Base-by-base conservation (phyloP, 1,140 invertebrate species). In the Kradibia gibbosae region DNA sequence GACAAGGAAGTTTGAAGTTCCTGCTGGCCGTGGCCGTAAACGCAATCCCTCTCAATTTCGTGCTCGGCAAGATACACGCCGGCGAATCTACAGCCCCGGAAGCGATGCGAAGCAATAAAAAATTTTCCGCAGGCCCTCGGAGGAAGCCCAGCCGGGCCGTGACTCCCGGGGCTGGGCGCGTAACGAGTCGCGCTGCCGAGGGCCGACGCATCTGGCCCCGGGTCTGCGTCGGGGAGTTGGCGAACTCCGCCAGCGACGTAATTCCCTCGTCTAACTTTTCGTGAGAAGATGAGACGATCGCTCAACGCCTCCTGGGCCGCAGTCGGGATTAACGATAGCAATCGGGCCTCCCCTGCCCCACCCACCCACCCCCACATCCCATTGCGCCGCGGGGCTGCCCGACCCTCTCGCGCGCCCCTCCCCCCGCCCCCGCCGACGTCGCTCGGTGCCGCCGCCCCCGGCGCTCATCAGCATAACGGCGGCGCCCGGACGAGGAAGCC, bases 211-310 rank as follows among this genome's bases (percentile, higher is more conserved):
- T 67, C 72, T 55, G 45, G 60, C 28, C 67, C 34, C 57, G 70
- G 70, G 55, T 60, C 55, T 28, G 25, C 11, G 34, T 20, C 22
- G 71, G 50, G n/a, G n/a, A 90, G 89, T 91, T 90, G 84, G 86
- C 83, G 84, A 91, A 89, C 89, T 90, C 88, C 88, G 87, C 86
- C 84, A 83, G 85, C 86, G 89, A 91, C 89, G 91, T n/a, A 91
- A 91, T 91, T 91, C 88, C 88, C 90, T 91, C 90, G 90, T 90
- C 90, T 90, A 91, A 91, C 90, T 91, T 91, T 91, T 85, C 87
- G 85, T 86, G 82, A 81, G 34, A 82, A 90, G 89, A 91, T 91
- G 90, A 91, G 89, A 85, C 87, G 88, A 91, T 91, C 89, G 88
- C 88, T 91, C 90, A 90, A 89, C 89, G 89, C 71, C 25, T 48